Percentiles rank a stretch among this genome's conserved stretches.
Evolutionary conservation across 2,113 vertebrate species (phyloP).

Genomic region (Podiceps cristatus): DNA sequence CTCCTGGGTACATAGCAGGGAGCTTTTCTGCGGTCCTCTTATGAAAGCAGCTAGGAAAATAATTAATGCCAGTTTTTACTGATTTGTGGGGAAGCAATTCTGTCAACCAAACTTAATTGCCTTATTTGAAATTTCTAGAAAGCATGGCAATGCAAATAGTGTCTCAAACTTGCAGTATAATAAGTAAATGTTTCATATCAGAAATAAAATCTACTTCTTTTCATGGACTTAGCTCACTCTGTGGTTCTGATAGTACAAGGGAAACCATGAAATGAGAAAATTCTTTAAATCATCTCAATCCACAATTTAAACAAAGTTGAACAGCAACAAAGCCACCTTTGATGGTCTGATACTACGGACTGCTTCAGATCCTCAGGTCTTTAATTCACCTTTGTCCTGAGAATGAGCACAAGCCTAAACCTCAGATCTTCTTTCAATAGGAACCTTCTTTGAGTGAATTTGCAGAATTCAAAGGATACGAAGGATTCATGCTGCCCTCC

Average conservation of each 20-base stretch:
- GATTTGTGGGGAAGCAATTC: neutral
- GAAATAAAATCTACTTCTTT: neutral
- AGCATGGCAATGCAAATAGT: neutral
- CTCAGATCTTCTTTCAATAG: rapidly evolving
- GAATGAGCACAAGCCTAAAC: neutral
- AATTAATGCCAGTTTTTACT: neutral
- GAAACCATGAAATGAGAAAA: neutral
- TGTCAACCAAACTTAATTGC: neutral
- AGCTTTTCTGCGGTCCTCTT: neutral
- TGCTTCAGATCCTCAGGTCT: neutral
- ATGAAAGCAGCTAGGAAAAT: neutral
- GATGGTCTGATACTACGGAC: neutral
- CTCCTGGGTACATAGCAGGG: rapidly evolving
- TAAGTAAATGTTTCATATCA: neutral
- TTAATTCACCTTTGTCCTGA: too few relatives aligned
- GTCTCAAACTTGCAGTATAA: neutral
- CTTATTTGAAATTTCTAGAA: neutral
- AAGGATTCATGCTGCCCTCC: neutral
- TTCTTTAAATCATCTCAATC: neutral
- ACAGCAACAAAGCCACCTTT: neutral
- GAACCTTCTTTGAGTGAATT: neutral
- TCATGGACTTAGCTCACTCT: neutral
- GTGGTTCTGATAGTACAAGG: neutral
- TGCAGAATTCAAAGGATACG: neutral
- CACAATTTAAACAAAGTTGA: neutral